Base-by-base conservation (phyloP, 2,797 vertebrate genomes). In the Anas capensis region DNA sequence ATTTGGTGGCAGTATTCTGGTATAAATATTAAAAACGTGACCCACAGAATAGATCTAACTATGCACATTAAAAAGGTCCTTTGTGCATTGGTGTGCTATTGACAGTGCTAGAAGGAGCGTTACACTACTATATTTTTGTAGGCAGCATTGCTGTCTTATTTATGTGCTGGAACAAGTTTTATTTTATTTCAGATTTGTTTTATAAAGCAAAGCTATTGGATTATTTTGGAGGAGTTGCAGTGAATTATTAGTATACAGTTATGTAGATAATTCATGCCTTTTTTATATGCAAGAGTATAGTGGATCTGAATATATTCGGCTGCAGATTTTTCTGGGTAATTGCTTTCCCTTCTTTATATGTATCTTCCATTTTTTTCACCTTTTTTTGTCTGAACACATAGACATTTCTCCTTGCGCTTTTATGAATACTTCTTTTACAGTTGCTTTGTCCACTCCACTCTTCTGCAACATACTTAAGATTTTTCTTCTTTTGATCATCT, bases 261-360 rank as follows among this genome's bases (percentile, higher is more conserved):
- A 5, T 18, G 29, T 29, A 57, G 53, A n/a, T 61, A n/a, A 51
- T 13, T 20, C 5, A 0, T 10, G 4, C 5, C 19, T 0, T 8
- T 56, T 72, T 60, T 53, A n/a, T 5, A 14, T 46, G n/a, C 62
- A 29, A 38, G 38, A 34, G n/a, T 3, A 4, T 44, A 38, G 66
- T 14, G 36, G 26, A 70, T 53, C 20, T 46, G 51, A 34, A 38
- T 53, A 9, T 29, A 18, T 75, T 42, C 57, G 51, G 42, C 9
- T 77, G 54, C 36, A 26, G 40, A 27, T 71, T 79, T 79, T 86
- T 75, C 53, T 36, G 3, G 56, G 7, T 57, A 57, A 19, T 18
- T 48, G 6, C 53, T 57, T 56, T 24, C 21, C 8, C 54, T 73
- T 44, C 20, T 27, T 14, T 15, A 3, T n/a, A 21, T 65, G 6